Evolutionary conservation across 2,797 vertebrate species (phyloP), one percentile per base, ranked within the genome.

Genomic region (Thripadectes ignobilis): DNA sequence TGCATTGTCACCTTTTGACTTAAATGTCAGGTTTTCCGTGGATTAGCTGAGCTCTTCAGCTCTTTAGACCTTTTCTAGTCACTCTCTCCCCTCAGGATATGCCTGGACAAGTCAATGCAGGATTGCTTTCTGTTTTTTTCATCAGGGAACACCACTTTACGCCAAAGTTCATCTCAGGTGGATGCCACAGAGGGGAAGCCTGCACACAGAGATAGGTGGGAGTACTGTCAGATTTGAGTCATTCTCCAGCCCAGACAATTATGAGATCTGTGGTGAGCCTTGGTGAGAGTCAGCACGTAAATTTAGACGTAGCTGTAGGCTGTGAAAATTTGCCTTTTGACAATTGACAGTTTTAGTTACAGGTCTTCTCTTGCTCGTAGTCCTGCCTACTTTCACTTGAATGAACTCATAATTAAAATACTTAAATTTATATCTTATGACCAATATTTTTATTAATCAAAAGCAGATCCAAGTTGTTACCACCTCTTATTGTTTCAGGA

Each of bases 241-340:
- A 86, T 84, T 71, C 59, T 81, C 62, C 80, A 86, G 69, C 76
- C 69, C 88, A 92, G 95, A 96, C 92, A 92, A 67, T 93, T 89
- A 84, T 30, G 62, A 90, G 92, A 93, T 63, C 82, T 95, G 66
- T 55, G 89, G 88, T 85, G 89, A 95, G 61, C 54, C 3, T 0
- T 19, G 4, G 57, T 74, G 66, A 92, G 73, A 95, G 30, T 46
- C 73, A 57, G 57, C 55, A 65, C 3, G 1, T 92, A 96, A 88
- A 95, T 92, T 93, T 93, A 96, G 88, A 82, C 39, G 34, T 23
- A 84, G 62, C 54, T 2, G 34, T 86, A 84, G 73, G 85, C 34
- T 92, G 80, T 84, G 80, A 93, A 93, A 88, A 81, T 86, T 86
- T 81, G 58, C 73, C 73, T 95, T 92, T 92, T 75, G 66, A 73